A percentile compares a stretch with the other conserved stretches of the same genome.
Evolutionary conservation across 2,888 invertebrate species (phyloP).

Genomic region (Coleophora deauratella): DNA sequence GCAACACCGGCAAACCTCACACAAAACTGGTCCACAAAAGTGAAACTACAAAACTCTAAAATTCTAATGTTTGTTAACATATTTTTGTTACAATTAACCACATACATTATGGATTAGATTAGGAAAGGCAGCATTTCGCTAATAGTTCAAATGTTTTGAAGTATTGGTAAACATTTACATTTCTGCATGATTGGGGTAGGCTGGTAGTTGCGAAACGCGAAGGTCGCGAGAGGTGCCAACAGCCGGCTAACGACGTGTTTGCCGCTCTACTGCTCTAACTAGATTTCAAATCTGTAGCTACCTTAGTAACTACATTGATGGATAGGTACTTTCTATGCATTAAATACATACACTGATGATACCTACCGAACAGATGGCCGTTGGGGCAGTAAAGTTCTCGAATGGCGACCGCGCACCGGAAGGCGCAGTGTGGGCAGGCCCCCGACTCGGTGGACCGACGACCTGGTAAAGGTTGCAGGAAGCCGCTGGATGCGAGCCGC

Average conservation of each 20-base stretch:
- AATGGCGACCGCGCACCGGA: too few species aligned
- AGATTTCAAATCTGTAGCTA: too few species aligned
- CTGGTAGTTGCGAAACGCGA: constrained; percentile 39
- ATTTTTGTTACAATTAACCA: constrained; percentile 5
- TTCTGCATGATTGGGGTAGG: constrained; percentile 49
- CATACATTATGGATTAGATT: constrained; percentile 22
- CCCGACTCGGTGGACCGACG: too few species aligned
- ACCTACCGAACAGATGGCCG: too few species aligned
- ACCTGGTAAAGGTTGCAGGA: too few species aligned
- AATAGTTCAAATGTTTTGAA: constrained; percentile 2
- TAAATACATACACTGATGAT: too few species aligned
- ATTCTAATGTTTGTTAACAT: neutral
- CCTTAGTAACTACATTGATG: too few species aligned
- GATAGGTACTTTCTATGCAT: too few species aligned
- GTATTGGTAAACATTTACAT: constrained; percentile 41
- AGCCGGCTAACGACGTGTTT: constrained; percentile 42
- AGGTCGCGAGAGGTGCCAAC: constrained; percentile 44
- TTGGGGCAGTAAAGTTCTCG: too few species aligned
- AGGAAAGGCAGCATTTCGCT: too few species aligned
- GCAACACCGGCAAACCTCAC: neutral
- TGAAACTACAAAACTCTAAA: neutral
- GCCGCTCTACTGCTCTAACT: constrained; percentile 40
- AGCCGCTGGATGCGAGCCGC: too few species aligned
- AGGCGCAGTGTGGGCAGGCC: too few species aligned
- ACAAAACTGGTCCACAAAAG: neutral